Conservation (phyloP, 2,797 vertebrate genomes). For the Mareca penelope region DNA sequence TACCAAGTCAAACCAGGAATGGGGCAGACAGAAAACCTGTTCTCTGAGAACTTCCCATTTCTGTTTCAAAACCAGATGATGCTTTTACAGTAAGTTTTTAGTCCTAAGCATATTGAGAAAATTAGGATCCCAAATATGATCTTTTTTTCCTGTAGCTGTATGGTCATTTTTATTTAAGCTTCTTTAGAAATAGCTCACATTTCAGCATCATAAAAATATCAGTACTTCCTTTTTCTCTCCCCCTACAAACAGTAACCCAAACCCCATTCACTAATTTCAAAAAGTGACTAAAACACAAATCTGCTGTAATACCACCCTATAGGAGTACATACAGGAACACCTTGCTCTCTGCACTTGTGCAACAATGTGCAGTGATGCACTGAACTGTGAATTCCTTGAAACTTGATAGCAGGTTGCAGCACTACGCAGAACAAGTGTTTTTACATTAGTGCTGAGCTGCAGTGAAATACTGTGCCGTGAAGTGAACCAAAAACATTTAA, state of each 20-base stretch:
- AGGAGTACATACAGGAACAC: fast-evolving
- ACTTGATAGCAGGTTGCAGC: neutral
- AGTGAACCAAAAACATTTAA: fast-evolving
- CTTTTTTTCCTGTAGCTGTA: neutral
- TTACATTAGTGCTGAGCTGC: fast-evolving
- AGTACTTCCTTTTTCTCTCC: neutral
- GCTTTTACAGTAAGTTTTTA: neutral
- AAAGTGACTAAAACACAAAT: neutral
- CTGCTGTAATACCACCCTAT: fast-evolving
- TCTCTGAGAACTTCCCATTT: neutral
- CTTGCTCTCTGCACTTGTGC: fast-evolving
- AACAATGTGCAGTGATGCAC: fast-evolving
- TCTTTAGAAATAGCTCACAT: neutral
- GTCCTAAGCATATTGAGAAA: neutral
- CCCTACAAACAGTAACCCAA: neutral
- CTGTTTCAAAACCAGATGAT: neutral
- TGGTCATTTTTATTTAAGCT: neutral
- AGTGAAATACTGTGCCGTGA: neutral
- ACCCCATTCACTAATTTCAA: neutral
- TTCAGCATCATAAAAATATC: neutral
- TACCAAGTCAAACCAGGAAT: neutral
- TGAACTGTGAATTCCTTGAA: fast-evolving
- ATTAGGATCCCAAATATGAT: neutral
- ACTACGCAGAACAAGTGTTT: fast-evolving
- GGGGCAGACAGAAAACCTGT: neutral